phyloP scores from a whole-genome alignment of 23 tunicate genomes.

The Clavelina lepadiformis region DNA sequence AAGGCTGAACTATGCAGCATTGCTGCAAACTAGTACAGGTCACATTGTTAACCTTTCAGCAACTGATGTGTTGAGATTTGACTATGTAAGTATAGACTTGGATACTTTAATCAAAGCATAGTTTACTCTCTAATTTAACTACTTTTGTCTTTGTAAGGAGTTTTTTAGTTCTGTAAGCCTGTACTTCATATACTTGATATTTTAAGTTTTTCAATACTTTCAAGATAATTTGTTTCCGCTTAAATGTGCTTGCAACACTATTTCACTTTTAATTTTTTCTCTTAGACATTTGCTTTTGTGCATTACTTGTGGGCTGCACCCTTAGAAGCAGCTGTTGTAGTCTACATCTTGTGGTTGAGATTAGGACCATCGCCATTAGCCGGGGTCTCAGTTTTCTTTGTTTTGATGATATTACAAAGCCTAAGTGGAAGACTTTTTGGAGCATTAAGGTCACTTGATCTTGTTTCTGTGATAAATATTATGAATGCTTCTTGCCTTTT shows the following conservation, averaged over 20 bases:
- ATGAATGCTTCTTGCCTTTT: background rate
- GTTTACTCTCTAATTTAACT: too few relatives aligned
- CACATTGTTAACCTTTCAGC: constrained; percentile 79
- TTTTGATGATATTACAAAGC: constrained; percentile 34
- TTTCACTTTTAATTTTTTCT: background rate
- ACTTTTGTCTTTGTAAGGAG: too few relatives aligned
- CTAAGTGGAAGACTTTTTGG: constrained; percentile 54
- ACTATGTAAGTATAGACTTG: constrained; percentile 28
- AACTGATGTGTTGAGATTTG: constrained; percentile 79
- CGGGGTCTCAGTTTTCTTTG: constrained; percentile 26
- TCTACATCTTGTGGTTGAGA: constrained; percentile 25
- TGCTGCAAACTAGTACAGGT: constrained; percentile 58
- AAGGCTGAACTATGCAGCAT: constrained; percentile 51
- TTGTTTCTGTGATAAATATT: background rate
- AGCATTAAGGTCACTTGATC: constrained; percentile 30
- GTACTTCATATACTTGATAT: too few relatives aligned
- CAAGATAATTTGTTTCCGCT: background rate
- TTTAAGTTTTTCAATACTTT: too few relatives aligned
- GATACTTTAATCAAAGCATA: too few relatives aligned
- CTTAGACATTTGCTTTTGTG: constrained; percentile 21
- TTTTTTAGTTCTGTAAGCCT: too few relatives aligned
- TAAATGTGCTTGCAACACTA: too few relatives aligned
- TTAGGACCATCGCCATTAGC: constrained; percentile 35
- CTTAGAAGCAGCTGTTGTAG: constrained; percentile 23
- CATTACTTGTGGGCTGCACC: constrained; percentile 68